phyloP scores from a whole-genome alignment of 2,888 invertebrate genomes.

The Hoplodrina blanda region DNA sequence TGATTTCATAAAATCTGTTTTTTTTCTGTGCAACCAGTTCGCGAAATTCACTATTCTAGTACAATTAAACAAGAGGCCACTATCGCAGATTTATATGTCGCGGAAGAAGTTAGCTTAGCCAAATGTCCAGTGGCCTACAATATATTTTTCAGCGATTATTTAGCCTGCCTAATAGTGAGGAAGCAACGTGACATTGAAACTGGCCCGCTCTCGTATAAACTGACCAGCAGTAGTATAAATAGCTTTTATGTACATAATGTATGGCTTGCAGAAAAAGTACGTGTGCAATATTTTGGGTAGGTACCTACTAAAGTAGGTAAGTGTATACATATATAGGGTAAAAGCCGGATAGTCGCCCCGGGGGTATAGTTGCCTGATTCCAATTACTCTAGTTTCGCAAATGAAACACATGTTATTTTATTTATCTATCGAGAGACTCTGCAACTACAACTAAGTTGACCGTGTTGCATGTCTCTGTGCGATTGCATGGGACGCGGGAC shows the following conservation, averaged over 20 bases:
- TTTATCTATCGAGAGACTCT: no score
- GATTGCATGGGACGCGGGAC: no score
- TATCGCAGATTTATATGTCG: slow-evolving; percentile 6
- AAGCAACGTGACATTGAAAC: slow-evolving; percentile 67
- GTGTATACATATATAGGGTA: no score
- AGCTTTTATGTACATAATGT: slow-evolving; percentile 37
- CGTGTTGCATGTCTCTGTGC: no score
- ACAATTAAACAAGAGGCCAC: slow-evolving; percentile 21
- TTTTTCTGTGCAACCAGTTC: not conserved
- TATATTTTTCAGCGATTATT: slow-evolving; percentile 44
- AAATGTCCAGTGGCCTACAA: slow-evolving; percentile 47
- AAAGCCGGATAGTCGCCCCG: no score
- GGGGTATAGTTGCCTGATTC: no score
- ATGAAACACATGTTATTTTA: no score
- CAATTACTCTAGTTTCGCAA: no score
- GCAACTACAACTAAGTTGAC: no score
- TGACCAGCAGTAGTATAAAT: slow-evolving; percentile 42
- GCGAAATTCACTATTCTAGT: not conserved
- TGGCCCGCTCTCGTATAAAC: slow-evolving; percentile 69
- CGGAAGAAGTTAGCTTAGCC: slow-evolving; percentile 49
- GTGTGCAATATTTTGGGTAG: not conserved
- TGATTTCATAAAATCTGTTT: no score
- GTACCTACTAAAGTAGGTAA: no score
- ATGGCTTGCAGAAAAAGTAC: slow-evolving; percentile 23
- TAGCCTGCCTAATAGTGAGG: slow-evolving; percentile 33